Evolutionary conservation across 2,113 vertebrate species (phyloP), one percentile per base, ranked within the genome.

Genomic region (Pandion haliaetus): DNA sequence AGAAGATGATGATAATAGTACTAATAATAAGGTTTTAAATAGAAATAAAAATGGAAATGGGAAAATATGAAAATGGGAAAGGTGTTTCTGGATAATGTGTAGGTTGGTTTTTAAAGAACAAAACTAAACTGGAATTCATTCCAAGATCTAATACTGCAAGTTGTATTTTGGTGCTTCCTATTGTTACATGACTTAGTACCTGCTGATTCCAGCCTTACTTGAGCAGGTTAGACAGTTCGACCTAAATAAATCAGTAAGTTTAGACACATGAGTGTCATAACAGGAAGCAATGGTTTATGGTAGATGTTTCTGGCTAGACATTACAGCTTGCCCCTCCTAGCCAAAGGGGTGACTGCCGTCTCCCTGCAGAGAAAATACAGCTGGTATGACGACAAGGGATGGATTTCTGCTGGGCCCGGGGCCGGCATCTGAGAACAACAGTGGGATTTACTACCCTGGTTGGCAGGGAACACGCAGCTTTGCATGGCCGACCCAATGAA

Each of bases 201-300:
- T 97, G 78, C 65, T 66, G 72, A 66, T 90, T 76, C 65, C 58
- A 88, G 66, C 79, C 73, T 93, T 93, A 45, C 77, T 76, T 42
- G 7, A 71, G 45, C 89, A 88, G 73, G 82, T 95, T 92, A 89
- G 62, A 61, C 72, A 93, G 85, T 72, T 79, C 6, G 31, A 92
- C 90, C 80, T 67, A 62, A 90, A 93, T 96, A 86, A 95, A 97
- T 97, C 91, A 82, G 49, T 92, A 72, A 42, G 91, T 97, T 91
- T 94, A 90, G 50, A 94, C 90, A 94, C 71, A 58, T 24, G 82
- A 58, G 72, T 95, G 86, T 96, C 94, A 86, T 94, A 95, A 96
- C n/a, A 97, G 93, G 95, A 97, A 97, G 70, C 10, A 2, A 45
- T 69, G 86, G 87, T 97, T 97, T 95, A 94, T 59, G 86, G 88